Base-by-base conservation (phyloP, 2,888 invertebrate genomes). In the Lasioglossum leucozonium region DNA sequence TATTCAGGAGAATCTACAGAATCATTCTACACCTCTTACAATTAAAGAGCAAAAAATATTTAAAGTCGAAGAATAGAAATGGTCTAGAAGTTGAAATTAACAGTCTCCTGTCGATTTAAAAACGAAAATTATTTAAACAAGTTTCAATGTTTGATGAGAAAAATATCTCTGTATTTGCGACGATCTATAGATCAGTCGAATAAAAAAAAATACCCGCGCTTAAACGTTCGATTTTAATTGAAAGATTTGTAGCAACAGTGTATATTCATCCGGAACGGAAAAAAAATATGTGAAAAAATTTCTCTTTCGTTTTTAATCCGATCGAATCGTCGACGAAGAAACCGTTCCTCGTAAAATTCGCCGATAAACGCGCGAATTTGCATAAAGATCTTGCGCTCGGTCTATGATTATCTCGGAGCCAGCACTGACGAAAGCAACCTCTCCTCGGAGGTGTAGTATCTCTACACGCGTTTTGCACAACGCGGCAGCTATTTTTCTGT, bases 401-500 rank as follows among this genome's bases (percentile, higher is more conserved):
- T 34, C 13, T 62, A 26, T 30, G 58, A 55, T 55, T 69, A 74
- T 62, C 30, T 73, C 55, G 37, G 34, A n/a, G 55, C n/a, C n/a
- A 8, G 55, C 22, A 40, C 34, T 37, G 37, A 55, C 58, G 42
- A 55, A 72, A 75, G 47, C 40, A 76, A 72, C 22, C 58, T 42
- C 62, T 67, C 22, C 58, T 42, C 62, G 4, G 4, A 67, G 40
- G 18, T 65, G n/a, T 42, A 76, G n/a, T 42, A 76, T 47, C 26
- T 58, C 13, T 47, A 22, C 37, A 22, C 11, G 22, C 22, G 67
- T 67, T 62, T 62, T 30, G 30, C 62, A 26, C 5, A 26, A 30
- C n/a, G 26, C n/a, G 26, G 26, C 58, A 16, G 30, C 16, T 62
- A 26, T 30, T 30, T 47, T 47, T 47, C 47, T 62, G n/a, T 55